These are phyloP conservation scores for Tinamus guttatus DNA, from an alignment of 2,113 vertebrate genomes.

Conservation along the genomic window DNA sequence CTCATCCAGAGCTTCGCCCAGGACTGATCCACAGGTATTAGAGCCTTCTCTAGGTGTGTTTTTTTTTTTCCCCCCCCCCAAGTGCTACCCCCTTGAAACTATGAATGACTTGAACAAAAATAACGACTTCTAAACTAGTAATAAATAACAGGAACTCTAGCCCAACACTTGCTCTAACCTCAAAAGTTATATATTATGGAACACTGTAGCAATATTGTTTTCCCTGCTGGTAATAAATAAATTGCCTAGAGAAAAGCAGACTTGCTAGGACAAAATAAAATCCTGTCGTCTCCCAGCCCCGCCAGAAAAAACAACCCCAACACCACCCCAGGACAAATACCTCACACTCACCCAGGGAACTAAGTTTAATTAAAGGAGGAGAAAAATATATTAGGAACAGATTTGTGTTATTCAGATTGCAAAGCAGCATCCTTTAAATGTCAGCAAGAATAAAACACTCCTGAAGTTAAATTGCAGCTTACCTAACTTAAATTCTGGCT, in stretches of 20 bases:
- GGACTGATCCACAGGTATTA: conserved; percentile 55
- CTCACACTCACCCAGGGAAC: not conserved
- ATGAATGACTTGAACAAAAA: conserved; percentile 53
- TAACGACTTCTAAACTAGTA: conserved; percentile 15
- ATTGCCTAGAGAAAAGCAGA: not conserved
- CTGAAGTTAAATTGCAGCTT: not conserved
- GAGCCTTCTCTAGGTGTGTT: conserved; percentile 7
- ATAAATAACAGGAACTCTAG: conserved; percentile 61
- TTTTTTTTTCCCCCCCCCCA: conserved; percentile 75
- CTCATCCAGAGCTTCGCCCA: conserved; percentile 41
- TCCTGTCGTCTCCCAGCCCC: not conserved
- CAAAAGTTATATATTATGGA: conserved; percentile 32
- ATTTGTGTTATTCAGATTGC: not conserved
- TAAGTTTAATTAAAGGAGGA: not conserved
- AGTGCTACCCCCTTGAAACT: conserved; percentile 8
- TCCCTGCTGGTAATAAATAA: conserved; percentile 28
- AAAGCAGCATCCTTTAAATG: not conserved
- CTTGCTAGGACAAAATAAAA: not conserved
- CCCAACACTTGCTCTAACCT: conserved; percentile 1
- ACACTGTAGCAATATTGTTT: conserved; percentile 36
- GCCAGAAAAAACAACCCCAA: too few relatives aligned
- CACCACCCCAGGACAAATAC: not conserved
- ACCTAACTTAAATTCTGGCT: not conserved
- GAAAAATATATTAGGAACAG: conserved; percentile 15
- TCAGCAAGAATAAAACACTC: not conserved